Base-by-base conservation (phyloP, 2,888 invertebrate genomes). In the Alsophila aescularia region DNA sequence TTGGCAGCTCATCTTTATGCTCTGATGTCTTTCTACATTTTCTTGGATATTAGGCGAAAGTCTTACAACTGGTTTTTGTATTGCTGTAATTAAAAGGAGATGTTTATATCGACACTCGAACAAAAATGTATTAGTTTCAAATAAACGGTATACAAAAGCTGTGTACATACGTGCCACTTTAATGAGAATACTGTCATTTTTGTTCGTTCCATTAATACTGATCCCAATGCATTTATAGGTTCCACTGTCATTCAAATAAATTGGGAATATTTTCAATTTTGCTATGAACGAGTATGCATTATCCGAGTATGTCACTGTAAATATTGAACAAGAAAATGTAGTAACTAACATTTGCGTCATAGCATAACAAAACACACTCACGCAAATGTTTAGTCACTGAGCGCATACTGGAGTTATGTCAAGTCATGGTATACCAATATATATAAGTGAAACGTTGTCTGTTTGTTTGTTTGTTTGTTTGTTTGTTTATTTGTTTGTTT, bases 1-100 rank as follows among this genome's bases (percentile, higher is more conserved):
- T 32, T 81, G 76, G 58, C 95, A 95, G 27, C 77, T 81, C 14
- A 95, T 83, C 41, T 83, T 58, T 2, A 81, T 62, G 5, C 67
- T 64, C 52, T 80, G 75, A 39, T 61, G 75, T 4, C 64, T 74
- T 12, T 66, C 64, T 0, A 81, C 78, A 43, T 77, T 75, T 29
- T 69, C 64, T 10, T 69, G 68, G 32, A 60, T 45, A 29, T 83
- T 81, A 0, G 15, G 27, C 1, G 79, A 77, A 5, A 75, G 65
- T 1, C 35, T 55, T 44, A 90, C 75, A 0, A 48, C 27, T 0
- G 83, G 82, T 1, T 60, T 15, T 39, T 64, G 64, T 49, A 67
- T 60, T 24, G 67, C 89, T 89, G 62, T 21, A 65, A 36, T 16
- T 13, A 49, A 4, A 10, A 31, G 32, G 13, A 7, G 10, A 29